Evolutionary conservation across 2,797 vertebrate genomes (phyloP).

Genomic region (Gymnothorax reevesii): DNA sequence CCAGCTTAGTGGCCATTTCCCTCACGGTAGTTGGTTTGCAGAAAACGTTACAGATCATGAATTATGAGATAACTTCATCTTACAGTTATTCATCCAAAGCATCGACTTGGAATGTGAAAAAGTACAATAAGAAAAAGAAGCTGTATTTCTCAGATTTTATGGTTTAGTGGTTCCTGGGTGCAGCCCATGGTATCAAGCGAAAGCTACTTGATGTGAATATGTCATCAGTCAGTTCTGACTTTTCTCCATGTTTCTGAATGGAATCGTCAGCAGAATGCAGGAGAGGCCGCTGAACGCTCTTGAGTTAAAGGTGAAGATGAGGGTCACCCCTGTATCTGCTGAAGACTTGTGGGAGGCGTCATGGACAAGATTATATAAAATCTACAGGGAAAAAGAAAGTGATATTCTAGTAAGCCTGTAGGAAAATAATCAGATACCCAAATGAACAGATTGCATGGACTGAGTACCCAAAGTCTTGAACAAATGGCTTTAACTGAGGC

Average conservation of each 20-base stretch:
- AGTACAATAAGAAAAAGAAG: not conserved
- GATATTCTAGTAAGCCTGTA: not conserved
- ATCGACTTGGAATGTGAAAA: not conserved
- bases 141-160: not conserved
- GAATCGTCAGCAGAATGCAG: not conserved
- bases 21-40: conserved; percentile 4
- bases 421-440: not conserved
- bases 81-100: conserved; percentile 30
- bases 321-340: not conserved
- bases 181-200: not conserved
- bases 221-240: not conserved
- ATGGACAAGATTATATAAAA: not conserved
- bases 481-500: not conserved
- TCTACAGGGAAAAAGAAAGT: not conserved
- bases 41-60: conserved; percentile 23
- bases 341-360: not conserved
- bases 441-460: not conserved
- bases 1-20: conserved; percentile 36
- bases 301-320: not conserved
- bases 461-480: not conserved
- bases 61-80: conserved; percentile 38
- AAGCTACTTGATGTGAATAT: not conserved
- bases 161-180: not conserved
- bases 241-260: not conserved
- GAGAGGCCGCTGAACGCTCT: not conserved